phyloP scores from a whole-genome alignment of 2,797 vertebrate genomes.

The Chelon auratus region DNA sequence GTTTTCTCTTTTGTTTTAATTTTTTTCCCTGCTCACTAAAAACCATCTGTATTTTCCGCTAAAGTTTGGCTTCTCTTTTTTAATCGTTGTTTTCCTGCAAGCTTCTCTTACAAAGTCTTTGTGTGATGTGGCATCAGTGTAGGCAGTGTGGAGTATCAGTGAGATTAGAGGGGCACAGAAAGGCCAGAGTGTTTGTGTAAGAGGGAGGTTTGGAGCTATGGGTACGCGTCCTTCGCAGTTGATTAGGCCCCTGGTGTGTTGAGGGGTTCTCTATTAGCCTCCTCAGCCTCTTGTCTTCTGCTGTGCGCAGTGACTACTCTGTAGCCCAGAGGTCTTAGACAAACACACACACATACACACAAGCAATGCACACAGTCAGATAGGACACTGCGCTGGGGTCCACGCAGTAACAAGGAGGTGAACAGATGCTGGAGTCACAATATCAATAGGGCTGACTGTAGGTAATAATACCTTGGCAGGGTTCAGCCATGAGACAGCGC shows the following conservation, averaged over 20 bases:
- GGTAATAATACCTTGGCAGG: slow-evolving; percentile 78
- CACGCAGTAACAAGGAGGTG: slow-evolving; percentile 79
- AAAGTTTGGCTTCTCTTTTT: slow-evolving; percentile 34
- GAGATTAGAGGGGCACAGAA: slow-evolving; percentile 67
- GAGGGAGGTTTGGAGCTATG: slow-evolving; percentile 62
- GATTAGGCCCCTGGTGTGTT: slow-evolving; percentile 82
- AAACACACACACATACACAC: slow-evolving; percentile 31
- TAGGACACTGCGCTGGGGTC: slow-evolving; percentile 63
- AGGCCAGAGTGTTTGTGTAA: slow-evolving; percentile 58
- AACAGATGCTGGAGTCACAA: slow-evolving; percentile 81
- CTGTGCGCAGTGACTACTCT: slow-evolving; percentile 67
- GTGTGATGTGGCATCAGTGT: slow-evolving; percentile 13
- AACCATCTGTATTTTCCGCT: slow-evolving; percentile 46
- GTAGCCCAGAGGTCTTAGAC: slow-evolving; percentile 66
- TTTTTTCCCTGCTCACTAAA: slow-evolving; percentile 35
- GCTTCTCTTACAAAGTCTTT: slow-evolving; percentile 61
- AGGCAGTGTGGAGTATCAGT: slow-evolving; percentile 44
- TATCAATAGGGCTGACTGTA: slow-evolving; percentile 80
- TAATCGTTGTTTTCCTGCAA: slow-evolving; percentile 42
- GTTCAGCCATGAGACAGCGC: slow-evolving; percentile 70
- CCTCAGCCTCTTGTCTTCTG: slow-evolving; percentile 68
- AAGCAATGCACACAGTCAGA: slow-evolving; percentile 65
- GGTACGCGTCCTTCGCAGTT: slow-evolving; percentile 70
- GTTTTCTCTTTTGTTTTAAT: slow-evolving; percentile 27
- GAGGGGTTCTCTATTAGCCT: slow-evolving; percentile 76